Base-by-base conservation (phyloP, 2,888 invertebrate genomes). In the Microctonus hyperodae region DNA sequence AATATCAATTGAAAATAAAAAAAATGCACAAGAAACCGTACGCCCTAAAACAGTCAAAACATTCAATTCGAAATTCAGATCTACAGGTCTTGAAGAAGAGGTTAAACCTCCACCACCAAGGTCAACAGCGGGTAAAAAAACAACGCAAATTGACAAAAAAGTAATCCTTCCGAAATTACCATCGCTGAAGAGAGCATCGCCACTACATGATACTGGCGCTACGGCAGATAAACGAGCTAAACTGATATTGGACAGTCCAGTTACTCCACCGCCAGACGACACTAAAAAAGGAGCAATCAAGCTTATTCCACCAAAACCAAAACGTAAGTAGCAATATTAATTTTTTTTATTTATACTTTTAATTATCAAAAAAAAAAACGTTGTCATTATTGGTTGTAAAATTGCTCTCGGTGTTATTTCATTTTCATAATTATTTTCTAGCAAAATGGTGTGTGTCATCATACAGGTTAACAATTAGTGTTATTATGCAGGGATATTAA, bases 21-120 rank as follows among this genome's bases (percentile, higher is more conserved):
- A 92, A 83, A 82, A 79, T 74, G 77, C 79, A 11, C 88, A 87
- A 69, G 90, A 90, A 73, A 88, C 90, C 61, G 87, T 88, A 11
- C 87, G 95, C 76, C 92, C 94, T 4, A 95, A 95, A 85, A 96
- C 96, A 44, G 96, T 96, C 0, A 97, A 96, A 88, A 92, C 93
- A 16, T 95, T 92, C 82, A 91, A 95, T 84, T 93, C 95, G 0
- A 95, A 94, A 85, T 95, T 96, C 86, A 89, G 97, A 73, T 95
- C 95, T 59, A 96, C 95, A 77, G 96, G 96, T 40, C 85, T 96
- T 63, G 94, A 93, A 80, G 95, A 96, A 83, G 94, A 93, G 85
- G 88, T 91, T 0, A 93, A 93, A 78, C 93, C 94, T n/a, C 93
- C 95, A 13, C 92, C 92, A 1, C 92, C 94, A 2, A 87, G 93